These are phyloP conservation scores for Paracyprichromis sp. DNA, from an alignment of 2,113 vertebrate species.

Conservation along the genomic window DNA sequence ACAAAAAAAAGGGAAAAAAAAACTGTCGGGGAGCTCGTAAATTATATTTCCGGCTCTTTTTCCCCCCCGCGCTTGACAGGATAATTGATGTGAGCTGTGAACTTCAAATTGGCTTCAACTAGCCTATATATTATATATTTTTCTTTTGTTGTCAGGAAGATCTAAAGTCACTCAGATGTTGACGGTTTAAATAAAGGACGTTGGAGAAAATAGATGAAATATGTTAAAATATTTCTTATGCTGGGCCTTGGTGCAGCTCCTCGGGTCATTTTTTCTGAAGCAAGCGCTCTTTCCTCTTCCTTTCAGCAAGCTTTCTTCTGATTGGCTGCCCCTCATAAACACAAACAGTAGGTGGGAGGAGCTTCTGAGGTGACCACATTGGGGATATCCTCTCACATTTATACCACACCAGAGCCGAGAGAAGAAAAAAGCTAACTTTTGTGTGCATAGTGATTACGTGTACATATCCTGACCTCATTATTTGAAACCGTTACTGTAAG, in stretches of 20 bases:
- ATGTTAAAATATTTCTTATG: background rate
- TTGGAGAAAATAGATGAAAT: background rate
- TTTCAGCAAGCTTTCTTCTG: background rate
- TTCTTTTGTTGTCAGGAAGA: conserved; percentile 21
- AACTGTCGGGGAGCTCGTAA: conserved; percentile 44
- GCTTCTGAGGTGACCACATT: background rate
- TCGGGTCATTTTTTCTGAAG: background rate
- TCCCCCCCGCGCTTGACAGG: conserved; percentile 29
- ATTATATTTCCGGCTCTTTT: conserved; percentile 50
- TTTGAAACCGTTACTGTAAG: background rate
- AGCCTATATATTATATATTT: conserved; percentile 19
- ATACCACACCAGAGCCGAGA: background rate
- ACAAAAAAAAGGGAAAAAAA: background rate
- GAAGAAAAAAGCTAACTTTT: background rate
- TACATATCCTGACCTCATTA: background rate
- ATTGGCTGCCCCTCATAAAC: background rate
- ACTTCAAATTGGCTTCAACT: conserved; percentile 40
- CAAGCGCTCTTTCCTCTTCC: background rate
- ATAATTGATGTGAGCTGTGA: conserved; percentile 61
- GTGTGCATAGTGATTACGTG: background rate
- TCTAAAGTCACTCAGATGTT: background rate
- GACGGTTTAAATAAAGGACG: background rate
- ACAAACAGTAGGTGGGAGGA: background rate
- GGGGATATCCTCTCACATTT: background rate
- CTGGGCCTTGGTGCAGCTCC: background rate